Evolutionary conservation across 2,113 vertebrate genomes (phyloP).

Genomic region (crab-eating macaque (Macaca fascicularis)): T2T-MFA8v1.1 NC_088377.1:155263001-155263500

Average conservation of each 20-base stretch:
- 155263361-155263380: not conserved
- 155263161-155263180: not conserved
- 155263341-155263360: not conserved
- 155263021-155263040: not conserved
- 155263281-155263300: not conserved
- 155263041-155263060: not conserved
- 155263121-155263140: not conserved
- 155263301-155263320: not conserved
- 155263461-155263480: not conserved
- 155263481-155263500: not conserved
- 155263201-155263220: not conserved
- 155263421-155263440: not conserved
- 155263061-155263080: not conserved
- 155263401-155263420: not conserved
- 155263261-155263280: not conserved
- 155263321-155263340: constrained; percentile 14
- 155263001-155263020: not conserved
- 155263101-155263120: not conserved
- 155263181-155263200: not conserved
- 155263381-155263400: not conserved
- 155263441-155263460: not conserved
- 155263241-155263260: not conserved
- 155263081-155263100: not conserved
- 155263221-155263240: not conserved
- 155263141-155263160: not conserved